Evolutionary conservation across 2,797 vertebrate genomes (phyloP).

Genomic region (Poliocrania exsul): DNA sequence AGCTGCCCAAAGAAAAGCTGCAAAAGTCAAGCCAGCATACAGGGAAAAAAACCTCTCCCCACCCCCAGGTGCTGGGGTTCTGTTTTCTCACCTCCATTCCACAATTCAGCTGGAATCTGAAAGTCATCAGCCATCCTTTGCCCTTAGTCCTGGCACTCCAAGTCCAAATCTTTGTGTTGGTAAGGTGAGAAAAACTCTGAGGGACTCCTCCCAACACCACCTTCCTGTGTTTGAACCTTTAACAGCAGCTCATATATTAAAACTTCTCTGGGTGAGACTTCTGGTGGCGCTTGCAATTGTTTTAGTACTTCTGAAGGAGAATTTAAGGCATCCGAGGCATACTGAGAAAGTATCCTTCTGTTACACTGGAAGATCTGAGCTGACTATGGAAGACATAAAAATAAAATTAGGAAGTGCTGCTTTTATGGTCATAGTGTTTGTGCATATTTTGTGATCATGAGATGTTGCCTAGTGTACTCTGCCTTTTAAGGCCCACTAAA

Average conservation of each 20-base stretch:
- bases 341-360: not conserved
- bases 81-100: too few species aligned
- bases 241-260: not conserved
- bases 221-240: too few species aligned
- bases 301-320: not conserved
- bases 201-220: too few species aligned
- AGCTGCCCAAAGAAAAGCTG: too few species aligned
- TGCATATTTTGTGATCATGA: not conserved
- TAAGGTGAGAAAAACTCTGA: too few species aligned
- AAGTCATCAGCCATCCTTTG: too few species aligned
- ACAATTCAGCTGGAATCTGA: too few species aligned
- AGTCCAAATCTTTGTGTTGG: too few species aligned
- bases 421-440: not conserved
- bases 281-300: not conserved
- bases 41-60: too few species aligned
- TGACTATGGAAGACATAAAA: not conserved
- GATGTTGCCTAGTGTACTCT: not conserved
- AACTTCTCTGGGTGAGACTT: not conserved
- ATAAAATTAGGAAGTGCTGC: not conserved
- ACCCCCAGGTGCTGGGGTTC: too few species aligned
- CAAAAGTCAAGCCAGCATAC: too few species aligned
- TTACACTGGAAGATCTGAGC: not conserved
- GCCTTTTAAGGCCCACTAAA: not conserved
- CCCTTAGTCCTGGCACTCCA: too few species aligned
- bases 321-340: not conserved